A percentile compares a stretch with the other conserved stretches of the same genome.
Evolutionary conservation across 2,888 invertebrate genomes (phyloP).

Genomic region (Nasonovia ribisnigri): DNA sequence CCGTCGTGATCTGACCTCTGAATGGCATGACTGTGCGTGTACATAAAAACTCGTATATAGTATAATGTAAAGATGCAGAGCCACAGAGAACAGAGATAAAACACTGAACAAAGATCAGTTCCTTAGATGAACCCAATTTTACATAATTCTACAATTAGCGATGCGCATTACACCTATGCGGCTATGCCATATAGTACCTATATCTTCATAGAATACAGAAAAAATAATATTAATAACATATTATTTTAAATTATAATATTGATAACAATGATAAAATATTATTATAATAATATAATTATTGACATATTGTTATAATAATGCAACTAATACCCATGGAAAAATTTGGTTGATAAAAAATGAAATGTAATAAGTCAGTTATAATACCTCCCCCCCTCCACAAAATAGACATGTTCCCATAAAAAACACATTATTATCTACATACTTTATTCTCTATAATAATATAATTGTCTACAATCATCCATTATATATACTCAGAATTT

Average conservation of each 20-base stretch:
- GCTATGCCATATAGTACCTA: background rate
- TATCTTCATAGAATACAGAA: too few species aligned
- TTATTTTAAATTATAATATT: too few species aligned
- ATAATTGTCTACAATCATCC: background rate
- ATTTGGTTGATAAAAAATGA: too few species aligned
- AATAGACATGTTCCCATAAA: background rate
- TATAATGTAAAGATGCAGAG: background rate
- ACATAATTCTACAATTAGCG: too few species aligned
- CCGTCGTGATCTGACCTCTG: background rate
- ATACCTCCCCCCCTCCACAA: background rate
- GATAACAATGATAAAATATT: too few species aligned
- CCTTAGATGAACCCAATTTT: background rate
- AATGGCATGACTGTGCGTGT: background rate
- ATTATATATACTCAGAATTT: background rate
- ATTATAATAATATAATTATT: too few species aligned
- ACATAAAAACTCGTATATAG: background rate
- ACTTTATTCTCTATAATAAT: background rate
- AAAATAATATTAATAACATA: too few species aligned
- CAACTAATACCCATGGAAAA: too few species aligned
- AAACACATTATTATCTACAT: background rate
- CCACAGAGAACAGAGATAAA: background rate
- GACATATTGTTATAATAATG: too few species aligned
- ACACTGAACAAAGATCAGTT: background rate
- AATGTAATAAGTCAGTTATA: too few species aligned
- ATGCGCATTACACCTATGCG: too few species aligned